These are phyloP conservation scores for Sebastes wilsoni DNA, from an alignment of 2,797 vertebrate species.

Conservation along the genomic window DNA sequence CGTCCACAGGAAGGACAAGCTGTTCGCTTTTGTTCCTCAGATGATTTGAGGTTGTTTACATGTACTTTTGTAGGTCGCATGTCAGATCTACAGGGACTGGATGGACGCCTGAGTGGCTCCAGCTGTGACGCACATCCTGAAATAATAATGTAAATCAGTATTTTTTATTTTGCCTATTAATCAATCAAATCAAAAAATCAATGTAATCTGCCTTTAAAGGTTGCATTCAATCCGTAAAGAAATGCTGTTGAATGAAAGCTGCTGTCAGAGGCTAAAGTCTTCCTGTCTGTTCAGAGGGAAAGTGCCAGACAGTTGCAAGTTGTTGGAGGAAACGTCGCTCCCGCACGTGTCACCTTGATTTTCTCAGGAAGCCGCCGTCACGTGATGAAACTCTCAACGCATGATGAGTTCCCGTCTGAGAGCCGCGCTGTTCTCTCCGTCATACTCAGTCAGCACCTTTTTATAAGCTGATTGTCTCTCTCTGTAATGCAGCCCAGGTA, in stretches of 20 bases:
- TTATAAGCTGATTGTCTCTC: conserved; percentile 65
- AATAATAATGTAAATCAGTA: neutral
- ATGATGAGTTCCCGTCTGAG: neutral
- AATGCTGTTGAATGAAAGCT: neutral
- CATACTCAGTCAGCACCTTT: conserved; percentile 41
- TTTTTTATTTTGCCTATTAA: too few relatives aligned
- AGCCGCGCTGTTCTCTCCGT: neutral
- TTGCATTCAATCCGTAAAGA: neutral
- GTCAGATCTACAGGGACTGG: neutral
- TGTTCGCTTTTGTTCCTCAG: conserved; percentile 43
- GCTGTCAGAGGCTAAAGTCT: neutral
- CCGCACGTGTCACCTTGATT: neutral
- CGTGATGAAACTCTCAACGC: neutral
- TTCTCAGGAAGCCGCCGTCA: neutral
- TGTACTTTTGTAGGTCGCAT: neutral
- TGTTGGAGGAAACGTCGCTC: neutral
- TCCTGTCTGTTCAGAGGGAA: neutral
- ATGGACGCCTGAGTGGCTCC: neutral
- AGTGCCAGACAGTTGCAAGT: neutral
- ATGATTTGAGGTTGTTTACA: conserved; percentile 23
- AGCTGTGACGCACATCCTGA: neutral
- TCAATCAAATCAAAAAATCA: neutral
- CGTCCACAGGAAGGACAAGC: conserved; percentile 29
- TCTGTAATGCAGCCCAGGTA: conserved; percentile 4
- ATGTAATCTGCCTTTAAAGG: neutral